phyloP scores from a whole-genome alignment of 2,113 vertebrate species.

The Cottus gobio region DNA sequence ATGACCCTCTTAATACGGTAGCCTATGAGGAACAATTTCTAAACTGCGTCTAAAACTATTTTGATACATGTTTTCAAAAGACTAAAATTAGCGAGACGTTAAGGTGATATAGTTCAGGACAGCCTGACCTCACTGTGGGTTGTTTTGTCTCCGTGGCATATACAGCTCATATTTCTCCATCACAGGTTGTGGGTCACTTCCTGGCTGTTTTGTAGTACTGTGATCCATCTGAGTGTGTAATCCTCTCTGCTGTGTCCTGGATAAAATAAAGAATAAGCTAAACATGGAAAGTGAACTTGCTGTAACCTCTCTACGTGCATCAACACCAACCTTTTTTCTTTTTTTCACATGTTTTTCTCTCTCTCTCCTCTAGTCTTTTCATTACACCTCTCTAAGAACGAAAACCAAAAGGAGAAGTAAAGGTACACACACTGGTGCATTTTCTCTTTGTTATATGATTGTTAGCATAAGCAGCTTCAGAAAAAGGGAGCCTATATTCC shows the following conservation, averaged over 20 bases:
- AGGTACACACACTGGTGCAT: constrained; percentile 79
- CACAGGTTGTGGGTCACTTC: constrained; percentile 51
- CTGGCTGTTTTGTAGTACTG: constrained; percentile 23
- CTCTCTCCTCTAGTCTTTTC: constrained; percentile 85
- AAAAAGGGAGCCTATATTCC: not conserved
- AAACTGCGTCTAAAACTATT: not conserved
- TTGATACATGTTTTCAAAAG: constrained; percentile 7
- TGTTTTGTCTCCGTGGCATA: not conserved
- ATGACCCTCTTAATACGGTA: not conserved
- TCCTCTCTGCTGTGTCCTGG: constrained; percentile 47
- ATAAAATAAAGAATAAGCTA: constrained; percentile 38
- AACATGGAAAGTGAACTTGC: constrained; percentile 12
- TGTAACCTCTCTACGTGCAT: constrained; percentile 10
- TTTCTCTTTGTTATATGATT: not conserved
- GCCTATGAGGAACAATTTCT: not conserved
- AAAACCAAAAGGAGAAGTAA: constrained; percentile 93
- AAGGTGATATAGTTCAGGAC: not conserved
- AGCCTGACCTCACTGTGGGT: not conserved
- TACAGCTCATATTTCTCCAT: constrained; percentile 37
- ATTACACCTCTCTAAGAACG: constrained; percentile 90
- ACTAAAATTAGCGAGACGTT: not conserved
- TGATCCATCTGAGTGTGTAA: constrained; percentile 43
- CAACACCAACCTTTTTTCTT: not conserved
- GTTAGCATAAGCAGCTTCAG: not conserved
- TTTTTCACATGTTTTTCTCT: constrained; percentile 5